Evolutionary conservation across 1,140 invertebrate species (phyloP), one percentile per base, ranked within the genome.

Genomic region (Drosophila truncata): DNA sequence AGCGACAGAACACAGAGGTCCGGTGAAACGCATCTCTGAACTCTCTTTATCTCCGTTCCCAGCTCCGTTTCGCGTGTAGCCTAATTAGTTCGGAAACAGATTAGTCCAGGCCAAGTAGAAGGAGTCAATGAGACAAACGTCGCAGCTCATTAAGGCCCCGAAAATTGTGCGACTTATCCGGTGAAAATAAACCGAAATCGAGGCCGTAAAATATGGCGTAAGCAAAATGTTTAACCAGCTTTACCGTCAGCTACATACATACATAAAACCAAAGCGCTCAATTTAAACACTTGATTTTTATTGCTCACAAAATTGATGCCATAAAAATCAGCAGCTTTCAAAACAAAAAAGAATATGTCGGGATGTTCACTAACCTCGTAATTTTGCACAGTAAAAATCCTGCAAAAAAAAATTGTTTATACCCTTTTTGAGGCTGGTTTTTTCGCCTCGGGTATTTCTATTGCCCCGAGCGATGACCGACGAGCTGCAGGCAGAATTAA

Each of bases 11-110:
- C 35, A 18, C 49, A 18, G 33, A 41, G 64, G 41, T 64, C 64
- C 64, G 46, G 54, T 58, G 69, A 90, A 85, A 91, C 73, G 77
- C 82, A 77, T 79, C 69, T 79, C 69, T 80, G 75, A 84, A 77
- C 80, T 77, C 74, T 47, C 44, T 69, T 81, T 76, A 65, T 62
- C 71, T 67, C 29, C 42, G 42, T 49, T 62, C 55, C 33, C 33
- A 59, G 69, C 61, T 65, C 44, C 23, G 46, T 27, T 62, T 44
- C 41, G 61, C 88, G 72, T 86, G 90, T 85, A 75, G 82, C 81
- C 88, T 91, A 91, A 91, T 91, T 91, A 91, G 88, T 75, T 88
- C 44, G 54, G 81, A 80, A 85, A 85, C 67, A 79, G 59, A 75
- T 73, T 72, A 73, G 70, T 46, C 44, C 66, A 20, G 67, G 70